Base-by-base conservation (phyloP, 2,113 vertebrate species). In the Semicossyphus pulcher region DNA sequence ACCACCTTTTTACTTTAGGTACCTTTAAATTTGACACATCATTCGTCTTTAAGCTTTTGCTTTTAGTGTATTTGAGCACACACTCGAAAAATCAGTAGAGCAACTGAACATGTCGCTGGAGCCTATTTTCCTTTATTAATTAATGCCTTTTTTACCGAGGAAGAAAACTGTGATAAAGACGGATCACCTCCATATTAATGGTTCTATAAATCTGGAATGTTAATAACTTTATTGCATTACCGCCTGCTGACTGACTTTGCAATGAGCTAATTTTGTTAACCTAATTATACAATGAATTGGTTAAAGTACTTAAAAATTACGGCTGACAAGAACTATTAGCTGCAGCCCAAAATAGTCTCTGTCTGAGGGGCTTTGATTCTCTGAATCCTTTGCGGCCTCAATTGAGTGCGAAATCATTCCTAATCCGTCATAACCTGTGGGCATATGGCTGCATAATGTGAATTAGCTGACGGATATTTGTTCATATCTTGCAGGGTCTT, bases 271-370 rank as follows among this genome's bases (percentile, higher is more conserved):
- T 94, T 93, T 93, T 91, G 92, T 86, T 93, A 94, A 93, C 91
- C 92, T 93, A 93, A 94, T 93, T 94, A 93, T 91, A 92, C 91
- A 89, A 93, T 89, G 92, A 93, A 94, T 93, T 93, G 92, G 91
- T 93, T 94, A 93, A 94, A 93, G 89, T 91, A 92, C 92, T 94
- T 94, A 93, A 94, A 92, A 93, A 94, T 91, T 91, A 94, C 41
- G 83, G 88, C 83, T 93, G 92, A 93, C 93, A 92, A 89, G 91
- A 87, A 89, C 88, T 90, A 93, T 94, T 93, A 94, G 85, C 77
- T 34, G 85, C 66, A 75, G 85, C 88, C 86, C 53, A 85, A 92
- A 94, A 93, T 93, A 93, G 93, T 86, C 86, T 5, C 72, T 65
- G 80, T 85, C 61, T 82, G 81, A 85, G 74, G 76, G 86, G 84